Percentiles rank a stretch among this genome's conserved stretches.
Conservation (phyloP, 2,113 vertebrate genomes). For the Heteronetta atricapilla region DNA sequence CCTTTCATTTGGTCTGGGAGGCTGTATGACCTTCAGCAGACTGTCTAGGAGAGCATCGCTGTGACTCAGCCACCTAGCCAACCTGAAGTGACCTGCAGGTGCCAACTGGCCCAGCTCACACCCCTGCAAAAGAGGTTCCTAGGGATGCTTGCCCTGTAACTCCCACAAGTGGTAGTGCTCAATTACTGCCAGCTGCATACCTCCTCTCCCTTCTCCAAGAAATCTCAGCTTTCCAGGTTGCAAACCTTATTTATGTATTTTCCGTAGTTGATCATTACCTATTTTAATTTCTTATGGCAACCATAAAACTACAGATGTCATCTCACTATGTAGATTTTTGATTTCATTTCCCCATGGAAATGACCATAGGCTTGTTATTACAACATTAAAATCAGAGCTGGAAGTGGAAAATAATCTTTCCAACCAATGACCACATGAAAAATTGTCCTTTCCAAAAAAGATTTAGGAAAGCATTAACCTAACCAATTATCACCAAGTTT, state of each 20-base stretch:
- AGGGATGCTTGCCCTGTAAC: not conserved
- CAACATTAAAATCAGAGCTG: not conserved
- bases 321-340: not conserved
- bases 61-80: not conserved
- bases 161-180: not conserved
- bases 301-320: not conserved
- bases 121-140: not conserved
- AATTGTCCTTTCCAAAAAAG: rapidly evolving
- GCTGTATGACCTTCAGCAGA: not conserved
- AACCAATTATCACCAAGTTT: not conserved
- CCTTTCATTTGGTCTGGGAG: rapidly evolving
- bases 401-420: not conserved
- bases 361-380: not conserved
- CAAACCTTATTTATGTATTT: not conserved
- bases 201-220: not conserved
- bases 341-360: not conserved
- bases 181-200: not conserved
- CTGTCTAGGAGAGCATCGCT: not conserved
- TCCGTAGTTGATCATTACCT: not conserved
- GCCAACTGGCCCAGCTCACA: not conserved
- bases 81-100: rapidly evolving
- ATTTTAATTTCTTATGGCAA: not conserved
- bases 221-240: not conserved
- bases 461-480: not conserved
- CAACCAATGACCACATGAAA: rapidly evolving